Base-by-base conservation (phyloP, 2,888 invertebrate species). In the Phania funesta region DNA sequence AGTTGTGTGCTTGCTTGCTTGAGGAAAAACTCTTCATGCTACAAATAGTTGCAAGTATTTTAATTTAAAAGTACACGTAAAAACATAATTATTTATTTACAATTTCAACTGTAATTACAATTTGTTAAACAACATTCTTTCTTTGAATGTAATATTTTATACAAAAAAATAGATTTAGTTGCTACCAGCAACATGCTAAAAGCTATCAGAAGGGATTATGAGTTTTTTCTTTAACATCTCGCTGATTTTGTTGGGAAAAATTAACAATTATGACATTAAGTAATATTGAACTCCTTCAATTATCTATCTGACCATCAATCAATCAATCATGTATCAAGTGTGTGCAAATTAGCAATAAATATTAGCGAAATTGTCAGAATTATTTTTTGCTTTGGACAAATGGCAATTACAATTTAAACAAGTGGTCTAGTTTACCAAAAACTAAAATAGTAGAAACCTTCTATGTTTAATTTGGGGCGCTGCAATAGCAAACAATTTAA, bases 351-450 rank as follows among this genome's bases (percentile, higher is more conserved):
- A 54, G 29, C 32, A 56, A 64, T 22, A 41, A 56, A 73, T 68
- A 38, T 71, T 46, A 60, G 44, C 52, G 20, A 68, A 67, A 73
- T 62, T 68, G 54, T 18, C 24, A n/a, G n/a, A n/a, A n/a, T n/a
- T n/a, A 24, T 65, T 41, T 38, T 7, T 18, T 67, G 6, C 38
- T 62, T 46, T 46, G 44, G 67, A 58, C 46, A 81, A 77, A 77
- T 75, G 74, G 78, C 65, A 75, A 78, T 78, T 75, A 65, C 70
- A 78, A 68, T 70, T 78, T 46, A 75, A 82, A 71, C 82, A 82
- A 82, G 52, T 82, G 70, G 78, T 82, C 82, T 70, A 78, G 82
- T 82, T 82, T 75, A 65, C 82, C 82, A 78, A 75, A 82, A 82
- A 75, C 22, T 41, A 58, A 32, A 50, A 73, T 48, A 13, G 52